Evolutionary conservation across 2,113 vertebrate genomes (phyloP).

Genomic region (Phalacrocorax carbo): DNA sequence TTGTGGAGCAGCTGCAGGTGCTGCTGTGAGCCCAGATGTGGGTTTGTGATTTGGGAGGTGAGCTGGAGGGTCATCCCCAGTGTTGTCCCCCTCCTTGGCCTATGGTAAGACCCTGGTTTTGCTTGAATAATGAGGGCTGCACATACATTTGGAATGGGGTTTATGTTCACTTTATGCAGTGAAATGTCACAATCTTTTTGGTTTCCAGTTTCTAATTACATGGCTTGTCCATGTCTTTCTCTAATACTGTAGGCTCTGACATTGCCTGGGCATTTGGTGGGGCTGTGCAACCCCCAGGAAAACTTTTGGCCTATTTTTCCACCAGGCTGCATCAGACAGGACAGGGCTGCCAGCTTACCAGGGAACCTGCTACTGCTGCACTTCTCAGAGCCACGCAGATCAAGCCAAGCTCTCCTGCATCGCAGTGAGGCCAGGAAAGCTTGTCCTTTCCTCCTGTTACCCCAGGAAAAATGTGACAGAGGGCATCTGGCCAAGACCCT

Average conservation of each 20-base stretch:
- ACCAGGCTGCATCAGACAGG: background rate
- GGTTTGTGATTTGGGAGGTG: background rate
- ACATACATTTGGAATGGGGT: background rate
- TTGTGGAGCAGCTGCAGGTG: background rate
- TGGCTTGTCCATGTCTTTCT: background rate
- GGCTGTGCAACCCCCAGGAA: background rate
- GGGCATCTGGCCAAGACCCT: background rate
- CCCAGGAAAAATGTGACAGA: background rate
- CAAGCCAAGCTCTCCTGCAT: rapidly evolving
- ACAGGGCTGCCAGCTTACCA: background rate
- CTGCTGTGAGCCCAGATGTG: background rate
- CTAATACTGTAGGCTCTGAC: background rate
- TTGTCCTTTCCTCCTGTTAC: background rate
- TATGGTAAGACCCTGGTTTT: background rate
- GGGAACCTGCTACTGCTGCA: background rate
- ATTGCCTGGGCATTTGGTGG: background rate
- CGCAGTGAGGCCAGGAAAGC: background rate
- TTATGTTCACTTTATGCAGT: background rate
- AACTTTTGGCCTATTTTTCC: background rate
- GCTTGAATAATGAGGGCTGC: background rate
- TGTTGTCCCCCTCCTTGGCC: background rate
- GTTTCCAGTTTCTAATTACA: background rate
- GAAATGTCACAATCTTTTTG: background rate
- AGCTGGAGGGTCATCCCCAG: background rate
- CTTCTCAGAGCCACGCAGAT: background rate